phyloP scores from a whole-genome alignment of 2,888 invertebrate genomes.

The Xestia sexstrigata region DNA sequence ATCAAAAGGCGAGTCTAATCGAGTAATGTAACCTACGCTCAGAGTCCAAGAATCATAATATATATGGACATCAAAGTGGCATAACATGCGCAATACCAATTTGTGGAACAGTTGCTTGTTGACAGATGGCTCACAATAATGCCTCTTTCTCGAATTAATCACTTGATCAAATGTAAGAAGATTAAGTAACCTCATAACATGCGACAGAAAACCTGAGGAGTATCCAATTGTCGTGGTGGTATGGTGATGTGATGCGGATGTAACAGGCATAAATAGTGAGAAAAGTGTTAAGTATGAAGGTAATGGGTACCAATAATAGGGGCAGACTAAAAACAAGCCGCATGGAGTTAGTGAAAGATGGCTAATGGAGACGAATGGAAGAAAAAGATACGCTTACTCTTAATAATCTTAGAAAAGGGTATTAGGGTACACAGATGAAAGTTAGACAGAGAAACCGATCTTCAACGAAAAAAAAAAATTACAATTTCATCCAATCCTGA shows the following conservation, averaged over 20 bases:
- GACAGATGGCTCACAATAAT: constrained; percentile 13
- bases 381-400: background rate
- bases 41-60: background rate
- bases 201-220: background rate
- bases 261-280: background rate
- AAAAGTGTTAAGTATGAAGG: background rate
- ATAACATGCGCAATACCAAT: constrained; percentile 50
- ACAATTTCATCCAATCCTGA: background rate
- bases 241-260: background rate
- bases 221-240: background rate
- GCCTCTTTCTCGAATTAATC: background rate
- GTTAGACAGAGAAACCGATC: background rate
- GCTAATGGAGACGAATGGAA: background rate
- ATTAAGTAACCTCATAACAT: background rate
- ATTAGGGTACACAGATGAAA: background rate
- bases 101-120: constrained; percentile 56
- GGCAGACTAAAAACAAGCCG: background rate
- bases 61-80: background rate
- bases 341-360: background rate
- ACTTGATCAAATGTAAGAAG: constrained; percentile 7
- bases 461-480: background rate
- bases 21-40: background rate
- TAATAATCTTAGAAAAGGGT: background rate
- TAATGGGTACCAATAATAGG: background rate
- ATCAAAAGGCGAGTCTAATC: background rate